A percentile compares a stretch with the other conserved stretches of the same genome.
phyloP scores from a whole-genome alignment of 1,140 invertebrate species.

The Eciton burchellii region DNA sequence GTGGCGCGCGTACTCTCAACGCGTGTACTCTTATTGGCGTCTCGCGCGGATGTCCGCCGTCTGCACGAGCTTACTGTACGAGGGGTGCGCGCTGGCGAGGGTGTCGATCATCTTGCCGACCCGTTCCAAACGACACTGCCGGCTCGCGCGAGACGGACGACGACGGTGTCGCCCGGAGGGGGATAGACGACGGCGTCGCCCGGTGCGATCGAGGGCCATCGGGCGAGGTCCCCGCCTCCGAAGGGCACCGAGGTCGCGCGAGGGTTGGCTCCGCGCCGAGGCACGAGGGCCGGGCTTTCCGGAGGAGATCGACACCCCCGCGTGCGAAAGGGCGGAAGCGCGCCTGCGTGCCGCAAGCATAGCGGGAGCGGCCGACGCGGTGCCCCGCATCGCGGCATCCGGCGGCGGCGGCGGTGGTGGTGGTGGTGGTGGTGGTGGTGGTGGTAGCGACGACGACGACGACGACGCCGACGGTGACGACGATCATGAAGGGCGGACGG shows the following conservation, averaged over 20 bases:
- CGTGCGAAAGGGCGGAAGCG: constrained; percentile 51
- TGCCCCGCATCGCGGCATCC: constrained; percentile 41
- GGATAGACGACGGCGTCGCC: constrained; percentile 24
- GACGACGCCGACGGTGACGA: too few relatives aligned
- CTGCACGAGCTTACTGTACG: constrained; percentile 30
- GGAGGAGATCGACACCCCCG: constrained; percentile 58
- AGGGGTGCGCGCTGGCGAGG: constrained; percentile 47
- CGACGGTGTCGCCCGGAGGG: constrained; percentile 13
- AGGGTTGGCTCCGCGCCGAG: constrained; percentile 50
- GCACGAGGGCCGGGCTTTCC: constrained; percentile 50
- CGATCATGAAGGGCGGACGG: constrained; percentile 65
- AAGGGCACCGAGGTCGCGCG: constrained; percentile 5
- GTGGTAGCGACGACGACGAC: too few relatives aligned
- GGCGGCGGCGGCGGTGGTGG: not conserved
- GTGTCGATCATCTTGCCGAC: constrained; percentile 72
- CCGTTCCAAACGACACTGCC: constrained; percentile 73
- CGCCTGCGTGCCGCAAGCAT: constrained; percentile 62
- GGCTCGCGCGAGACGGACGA: constrained; percentile 51
- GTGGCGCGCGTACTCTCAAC: not conserved
- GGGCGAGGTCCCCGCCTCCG: constrained; percentile 44
- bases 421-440: not conserved
- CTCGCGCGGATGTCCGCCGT: constrained; percentile 36
- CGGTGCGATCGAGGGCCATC: constrained; percentile 24
- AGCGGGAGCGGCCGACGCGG: constrained; percentile 11
- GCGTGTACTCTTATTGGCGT: constrained; percentile 31